phyloP scores from a whole-genome alignment of 2,113 vertebrate species.

The Pelecanoides urinatrix region DNA sequence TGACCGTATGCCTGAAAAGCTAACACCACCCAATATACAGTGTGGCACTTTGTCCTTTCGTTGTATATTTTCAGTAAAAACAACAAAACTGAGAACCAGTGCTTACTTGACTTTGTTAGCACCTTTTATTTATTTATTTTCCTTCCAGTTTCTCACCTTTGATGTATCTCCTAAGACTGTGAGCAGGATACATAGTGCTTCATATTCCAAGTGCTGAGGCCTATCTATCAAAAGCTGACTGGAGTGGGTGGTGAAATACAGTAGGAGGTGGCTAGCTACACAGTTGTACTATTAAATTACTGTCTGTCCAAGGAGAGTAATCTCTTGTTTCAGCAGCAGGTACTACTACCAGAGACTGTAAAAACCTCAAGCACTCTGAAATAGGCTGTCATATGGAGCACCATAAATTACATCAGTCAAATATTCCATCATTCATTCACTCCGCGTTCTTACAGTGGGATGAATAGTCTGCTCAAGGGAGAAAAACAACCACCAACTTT shows the following conservation, averaged over 20 bases:
- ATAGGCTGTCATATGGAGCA: slow-evolving; percentile 64
- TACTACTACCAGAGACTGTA: slow-evolving; percentile 66
- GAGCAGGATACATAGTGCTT: slow-evolving; percentile 23
- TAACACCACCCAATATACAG: background rate
- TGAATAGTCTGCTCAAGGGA: slow-evolving; percentile 59
- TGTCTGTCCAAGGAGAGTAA: slow-evolving; percentile 69
- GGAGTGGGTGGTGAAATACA: slow-evolving; percentile 55
- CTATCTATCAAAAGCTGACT: slow-evolving; percentile 55
- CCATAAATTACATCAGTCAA: slow-evolving; percentile 72
- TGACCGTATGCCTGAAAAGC: background rate
- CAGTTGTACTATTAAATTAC: slow-evolving; percentile 71
- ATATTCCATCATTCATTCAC: slow-evolving; percentile 60
- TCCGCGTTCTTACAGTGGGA: slow-evolving; percentile 11
- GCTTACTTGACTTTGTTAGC: background rate
- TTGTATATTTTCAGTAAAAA: background rate
- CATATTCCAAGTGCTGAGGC: slow-evolving; percentile 12
- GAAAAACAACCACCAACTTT: slow-evolving; percentile 31
- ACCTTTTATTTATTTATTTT: slow-evolving; percentile 19
- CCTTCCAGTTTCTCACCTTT: slow-evolving; percentile 11
- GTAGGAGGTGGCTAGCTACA: slow-evolving; percentile 59
- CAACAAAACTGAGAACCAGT: background rate
- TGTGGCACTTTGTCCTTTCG: background rate
- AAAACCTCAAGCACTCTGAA: slow-evolving; percentile 69
- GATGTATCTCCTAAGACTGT: slow-evolving; percentile 33
- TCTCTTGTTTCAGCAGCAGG: slow-evolving; percentile 76